These are phyloP conservation scores for Coreoperca whiteheadi DNA, from an alignment of 2,113 vertebrate species.

Conservation along the genomic window DNA sequence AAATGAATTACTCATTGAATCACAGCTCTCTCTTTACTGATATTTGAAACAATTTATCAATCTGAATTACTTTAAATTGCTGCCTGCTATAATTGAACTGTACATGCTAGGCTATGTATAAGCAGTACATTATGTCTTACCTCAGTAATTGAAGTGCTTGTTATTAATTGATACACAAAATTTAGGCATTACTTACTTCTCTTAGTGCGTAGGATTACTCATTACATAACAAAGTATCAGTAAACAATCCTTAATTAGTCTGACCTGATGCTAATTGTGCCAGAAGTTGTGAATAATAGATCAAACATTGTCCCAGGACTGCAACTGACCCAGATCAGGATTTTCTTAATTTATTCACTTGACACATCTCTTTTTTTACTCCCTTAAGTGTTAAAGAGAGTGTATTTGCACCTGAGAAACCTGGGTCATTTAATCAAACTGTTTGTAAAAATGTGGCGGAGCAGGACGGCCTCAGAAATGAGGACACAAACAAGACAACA, in stretches of 20 bases:
- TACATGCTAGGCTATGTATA: neutral
- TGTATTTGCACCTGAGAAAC: neutral
- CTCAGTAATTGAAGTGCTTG: neutral
- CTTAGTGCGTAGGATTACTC: constrained; percentile 50
- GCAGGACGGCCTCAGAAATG: neutral
- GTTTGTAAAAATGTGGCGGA: constrained; percentile 16
- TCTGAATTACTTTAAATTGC: constrained; percentile 14
- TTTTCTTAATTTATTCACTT: constrained; percentile 20
- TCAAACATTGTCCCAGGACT: constrained; percentile 41
- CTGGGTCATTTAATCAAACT: neutral
- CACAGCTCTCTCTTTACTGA: neutral
- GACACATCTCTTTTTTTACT: neutral
- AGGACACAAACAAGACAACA: constrained; percentile 66
- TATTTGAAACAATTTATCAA: neutral
- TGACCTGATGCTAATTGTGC: constrained; percentile 49
- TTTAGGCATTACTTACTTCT: constrained; percentile 43
- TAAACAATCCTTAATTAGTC: constrained; percentile 69
- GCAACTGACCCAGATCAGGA: constrained; percentile 50
- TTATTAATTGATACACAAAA: neutral
- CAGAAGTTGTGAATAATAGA: constrained; percentile 73
- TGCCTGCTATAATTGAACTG: constrained; percentile 3
- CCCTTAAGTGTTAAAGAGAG: neutral
- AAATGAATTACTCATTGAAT: neutral
- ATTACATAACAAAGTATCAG: constrained; percentile 61
- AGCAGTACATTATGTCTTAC: neutral